Evolutionary conservation across 2,888 invertebrate species (phyloP).

Genomic region (Lithophane semibrunnea): DNA sequence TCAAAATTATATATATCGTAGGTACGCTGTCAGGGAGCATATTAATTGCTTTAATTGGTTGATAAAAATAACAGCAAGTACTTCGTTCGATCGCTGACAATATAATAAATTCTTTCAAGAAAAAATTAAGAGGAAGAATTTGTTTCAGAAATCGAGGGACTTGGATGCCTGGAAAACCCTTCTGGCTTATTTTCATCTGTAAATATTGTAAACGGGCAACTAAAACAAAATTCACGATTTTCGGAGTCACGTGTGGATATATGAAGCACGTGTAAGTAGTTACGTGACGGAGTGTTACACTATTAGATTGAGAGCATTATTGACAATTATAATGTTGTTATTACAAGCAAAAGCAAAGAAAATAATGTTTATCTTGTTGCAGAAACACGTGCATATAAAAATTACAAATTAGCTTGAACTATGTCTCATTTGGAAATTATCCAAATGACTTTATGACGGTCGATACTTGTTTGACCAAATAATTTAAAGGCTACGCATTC

Average conservation of each 20-base stretch:
- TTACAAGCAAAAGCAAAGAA: not conserved
- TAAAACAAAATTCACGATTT: not conserved
- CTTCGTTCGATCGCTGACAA: not conserved
- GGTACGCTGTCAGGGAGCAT: not conserved
- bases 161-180: not conserved
- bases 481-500: too few species aligned
- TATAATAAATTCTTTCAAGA: not conserved
- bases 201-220: not conserved
- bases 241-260: not conserved
- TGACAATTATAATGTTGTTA: not conserved
- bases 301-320: not conserved
- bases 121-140: too few species aligned
- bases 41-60: not conserved
- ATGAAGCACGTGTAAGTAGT: not conserved
- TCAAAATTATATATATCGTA: not conserved
- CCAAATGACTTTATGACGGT: not conserved
- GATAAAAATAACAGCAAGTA: too few species aligned
- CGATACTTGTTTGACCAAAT: not conserved
- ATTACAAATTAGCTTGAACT: too few species aligned
- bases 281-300: not conserved
- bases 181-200: not conserved
- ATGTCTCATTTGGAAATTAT: not conserved
- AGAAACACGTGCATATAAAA: not conserved
- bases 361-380: not conserved
- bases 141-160: too few species aligned